These are phyloP conservation scores for Halcyon leucocephala DNA, from an alignment of 2,797 vertebrate genomes.

Conservation along the genomic window DNA sequence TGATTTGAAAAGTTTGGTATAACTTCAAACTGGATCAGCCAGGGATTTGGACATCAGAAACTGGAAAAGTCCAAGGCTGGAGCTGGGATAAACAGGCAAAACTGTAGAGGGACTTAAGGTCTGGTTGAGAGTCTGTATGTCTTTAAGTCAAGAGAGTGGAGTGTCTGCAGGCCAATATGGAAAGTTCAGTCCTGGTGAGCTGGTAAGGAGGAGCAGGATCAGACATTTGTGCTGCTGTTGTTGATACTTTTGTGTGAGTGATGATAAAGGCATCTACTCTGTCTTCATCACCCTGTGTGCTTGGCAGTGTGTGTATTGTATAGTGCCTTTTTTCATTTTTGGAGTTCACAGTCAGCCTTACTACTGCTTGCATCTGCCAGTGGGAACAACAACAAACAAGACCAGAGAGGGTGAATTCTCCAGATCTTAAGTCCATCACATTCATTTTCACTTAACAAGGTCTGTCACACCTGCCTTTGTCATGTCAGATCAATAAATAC, in stretches of 20 bases:
- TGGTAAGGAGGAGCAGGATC: neutral
- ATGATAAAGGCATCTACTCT: neutral
- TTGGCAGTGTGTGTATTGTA: fast-evolving
- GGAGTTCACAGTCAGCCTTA: neutral
- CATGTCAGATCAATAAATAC: neutral
- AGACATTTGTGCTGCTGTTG: no score
- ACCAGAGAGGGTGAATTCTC: fast-evolving
- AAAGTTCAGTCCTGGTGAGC: neutral
- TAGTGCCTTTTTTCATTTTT: neutral
- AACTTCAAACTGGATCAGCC: neutral
- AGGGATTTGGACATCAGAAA: neutral
- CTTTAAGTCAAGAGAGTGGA: neutral
- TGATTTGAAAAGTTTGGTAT: neutral
- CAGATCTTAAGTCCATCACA: neutral
- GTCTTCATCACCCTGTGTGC: fast-evolving
- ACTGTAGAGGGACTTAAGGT: neutral
- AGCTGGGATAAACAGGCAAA: neutral
- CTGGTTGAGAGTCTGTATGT: neutral
- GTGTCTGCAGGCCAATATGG: neutral
- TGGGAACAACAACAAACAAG: neutral
- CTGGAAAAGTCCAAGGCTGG: neutral
- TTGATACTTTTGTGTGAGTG: neutral
- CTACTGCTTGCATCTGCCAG: neutral
- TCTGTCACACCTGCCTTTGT: neutral
- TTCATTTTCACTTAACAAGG: neutral